Evolutionary conservation across 2,888 invertebrate genomes (phyloP).

Genomic region (Heliconius hortense): DNA sequence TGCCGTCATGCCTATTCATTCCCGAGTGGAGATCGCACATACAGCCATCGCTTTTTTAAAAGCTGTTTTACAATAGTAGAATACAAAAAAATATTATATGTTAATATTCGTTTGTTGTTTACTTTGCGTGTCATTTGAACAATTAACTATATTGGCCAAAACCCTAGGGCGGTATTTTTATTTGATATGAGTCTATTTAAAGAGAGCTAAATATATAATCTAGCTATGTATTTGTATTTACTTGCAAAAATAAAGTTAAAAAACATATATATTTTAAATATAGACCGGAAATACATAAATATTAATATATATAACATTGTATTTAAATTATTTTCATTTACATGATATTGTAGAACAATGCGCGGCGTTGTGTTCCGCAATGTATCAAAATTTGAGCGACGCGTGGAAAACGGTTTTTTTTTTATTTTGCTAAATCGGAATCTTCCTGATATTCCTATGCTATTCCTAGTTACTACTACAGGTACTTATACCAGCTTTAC

Average conservation of each 20-base stretch:
- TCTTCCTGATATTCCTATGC: no score
- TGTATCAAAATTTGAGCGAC: no score
- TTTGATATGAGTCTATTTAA: neutral
- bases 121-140: constrained; percentile 5
- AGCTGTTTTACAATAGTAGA: neutral
- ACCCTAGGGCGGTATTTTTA: neutral
- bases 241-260: neutral
- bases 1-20: no score
- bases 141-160: constrained; percentile 6
- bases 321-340: no score
- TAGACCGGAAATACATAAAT: neutral
- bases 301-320: no score
- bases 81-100: neutral
- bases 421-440: no score
- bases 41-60: no score
- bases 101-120: neutral
- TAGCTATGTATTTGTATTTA: neutral
- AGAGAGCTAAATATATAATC: neutral
- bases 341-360: no score
- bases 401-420: no score
- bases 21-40: no score
- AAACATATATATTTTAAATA: neutral
- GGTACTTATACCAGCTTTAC: neutral
- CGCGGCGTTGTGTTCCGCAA: no score
- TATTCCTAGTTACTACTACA: no score